These are phyloP conservation scores for Drosophila aldrichi DNA, from an alignment of 2,888 invertebrate species.

Conservation along the genomic window DNA sequence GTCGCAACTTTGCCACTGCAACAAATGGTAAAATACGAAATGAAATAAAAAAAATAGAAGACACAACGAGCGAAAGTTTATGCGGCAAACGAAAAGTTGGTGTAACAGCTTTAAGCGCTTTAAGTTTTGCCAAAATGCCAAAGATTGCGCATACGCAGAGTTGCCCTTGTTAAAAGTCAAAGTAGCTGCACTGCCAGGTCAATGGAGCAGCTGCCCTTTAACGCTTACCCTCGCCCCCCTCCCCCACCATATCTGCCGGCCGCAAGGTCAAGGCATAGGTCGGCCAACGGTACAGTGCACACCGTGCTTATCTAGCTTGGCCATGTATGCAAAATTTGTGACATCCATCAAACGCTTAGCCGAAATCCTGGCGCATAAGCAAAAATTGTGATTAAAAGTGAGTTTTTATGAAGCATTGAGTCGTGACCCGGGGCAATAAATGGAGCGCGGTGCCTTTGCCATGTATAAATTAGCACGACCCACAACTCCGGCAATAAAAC, in stretches of 20 bases:
- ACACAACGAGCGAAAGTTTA: slow-evolving; percentile 43
- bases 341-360: slow-evolving; percentile 31
- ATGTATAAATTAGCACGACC: slow-evolving; percentile 71
- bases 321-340: slow-evolving; percentile 43
- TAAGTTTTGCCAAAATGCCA: slow-evolving; percentile 63
- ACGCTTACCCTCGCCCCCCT: too few relatives aligned
- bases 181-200: slow-evolving; percentile 43
- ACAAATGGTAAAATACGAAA: slow-evolving; percentile 9
- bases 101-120: slow-evolving; percentile 64
- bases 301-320: slow-evolving; percentile 23
- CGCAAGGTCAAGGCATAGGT: slow-evolving; percentile 24
- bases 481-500: slow-evolving; percentile 66
- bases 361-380: slow-evolving; percentile 47
- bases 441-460: slow-evolving; percentile 21
- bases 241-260: not conserved
- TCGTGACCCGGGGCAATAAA: slow-evolving; percentile 67
- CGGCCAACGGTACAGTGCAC: not conserved
- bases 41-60: not conserved
- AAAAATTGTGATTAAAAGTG: slow-evolving; percentile 73
- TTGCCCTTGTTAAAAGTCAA: slow-evolving; percentile 59
- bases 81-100: slow-evolving; percentile 44
- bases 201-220: slow-evolving; percentile 22
- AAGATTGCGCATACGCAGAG: slow-evolving; percentile 60
- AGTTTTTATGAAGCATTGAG: slow-evolving; percentile 67
- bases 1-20: slow-evolving; percentile 35